Base-by-base conservation (phyloP, 1,140 invertebrate genomes). In the Alviniconcha marisindica region DNA sequence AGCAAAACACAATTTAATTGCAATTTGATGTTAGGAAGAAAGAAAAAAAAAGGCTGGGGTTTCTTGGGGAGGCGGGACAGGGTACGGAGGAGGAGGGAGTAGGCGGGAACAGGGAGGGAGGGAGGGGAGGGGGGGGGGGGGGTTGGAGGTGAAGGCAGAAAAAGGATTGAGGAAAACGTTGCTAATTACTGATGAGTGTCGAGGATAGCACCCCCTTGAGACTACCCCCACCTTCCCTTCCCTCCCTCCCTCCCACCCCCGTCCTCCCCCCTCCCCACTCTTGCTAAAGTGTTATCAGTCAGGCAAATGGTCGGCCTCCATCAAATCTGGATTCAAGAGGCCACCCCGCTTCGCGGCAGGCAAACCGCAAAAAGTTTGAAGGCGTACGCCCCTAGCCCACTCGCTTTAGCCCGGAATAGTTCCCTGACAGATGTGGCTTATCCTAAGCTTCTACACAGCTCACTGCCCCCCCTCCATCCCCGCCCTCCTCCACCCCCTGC, bases 361-460 rank as follows among this genome's bases (percentile, higher is more conserved):
- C 10, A 48, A 48, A 48, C 44, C 44, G 18, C 44, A 48, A 48
- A 18, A 48, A 48, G 44, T 48, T 48, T 48, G 44, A 18, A 18
- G 7, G 21, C 60, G 60, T 5, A 24, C 60, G 24, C 60, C 60
- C 7, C 60, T 5, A 31, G 21, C 7, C 21, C 24, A 24, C 21
- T 24, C 24, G 7, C 60, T 63, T 7, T 10, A 3, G 38, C 73
- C 40, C 21, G 31, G 44, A 76, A 76, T 76, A 76, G 40, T 31
- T 31, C 69, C 10, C 73, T 76, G 73, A 76, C 73, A 76, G 73
- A 40, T 76, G 73, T 42, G 40, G n/a, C 38, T 76, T 38, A 76
- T 76, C 73, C 33, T 7, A 36, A 33, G 1, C 15, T 76, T 81
- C 79, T 71, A 31, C 63, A 33, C 33, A n/a, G n/a, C n/a, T n/a